These are phyloP conservation scores for Ceuthmochares aereus DNA, from an alignment of 2,113 vertebrate species.

Conservation along the genomic window DNA sequence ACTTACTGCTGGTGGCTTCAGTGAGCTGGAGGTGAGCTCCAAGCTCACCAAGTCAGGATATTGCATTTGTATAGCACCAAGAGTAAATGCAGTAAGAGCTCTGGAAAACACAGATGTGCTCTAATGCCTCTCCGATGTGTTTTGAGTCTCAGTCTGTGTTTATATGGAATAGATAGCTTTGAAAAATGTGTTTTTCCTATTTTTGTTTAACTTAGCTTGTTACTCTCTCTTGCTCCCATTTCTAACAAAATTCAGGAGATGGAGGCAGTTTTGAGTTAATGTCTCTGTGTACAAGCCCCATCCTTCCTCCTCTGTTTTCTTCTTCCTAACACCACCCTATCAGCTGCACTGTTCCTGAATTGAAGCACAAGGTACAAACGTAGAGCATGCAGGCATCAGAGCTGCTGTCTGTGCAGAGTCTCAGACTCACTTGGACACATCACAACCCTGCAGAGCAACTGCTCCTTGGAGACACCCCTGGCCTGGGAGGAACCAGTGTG, in stretches of 20 bases:
- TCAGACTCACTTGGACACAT: background rate
- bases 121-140: background rate
- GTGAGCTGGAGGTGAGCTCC: background rate
- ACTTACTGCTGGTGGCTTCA: background rate
- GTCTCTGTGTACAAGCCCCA: fast-evolving
- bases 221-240: background rate
- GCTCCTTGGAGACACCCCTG: background rate
- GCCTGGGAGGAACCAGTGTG: background rate
- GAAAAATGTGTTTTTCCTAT: background rate
- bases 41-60: fast-evolving
- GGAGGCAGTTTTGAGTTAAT: background rate
- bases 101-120: background rate
- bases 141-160: background rate
- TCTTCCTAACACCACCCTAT: background rate
- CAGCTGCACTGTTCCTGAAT: fast-evolving
- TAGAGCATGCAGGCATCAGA: fast-evolving
- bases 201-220: background rate
- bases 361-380: background rate
- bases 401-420: background rate
- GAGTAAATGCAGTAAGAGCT: background rate
- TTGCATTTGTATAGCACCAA: background rate
- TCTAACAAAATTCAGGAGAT: background rate
- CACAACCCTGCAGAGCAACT: background rate
- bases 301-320: background rate
- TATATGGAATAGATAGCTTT: background rate